Evolutionary conservation across 2,113 vertebrate genomes (phyloP), one percentile per base, ranked within the genome.

Genomic region (Toxotes jaculatrix): DNA sequence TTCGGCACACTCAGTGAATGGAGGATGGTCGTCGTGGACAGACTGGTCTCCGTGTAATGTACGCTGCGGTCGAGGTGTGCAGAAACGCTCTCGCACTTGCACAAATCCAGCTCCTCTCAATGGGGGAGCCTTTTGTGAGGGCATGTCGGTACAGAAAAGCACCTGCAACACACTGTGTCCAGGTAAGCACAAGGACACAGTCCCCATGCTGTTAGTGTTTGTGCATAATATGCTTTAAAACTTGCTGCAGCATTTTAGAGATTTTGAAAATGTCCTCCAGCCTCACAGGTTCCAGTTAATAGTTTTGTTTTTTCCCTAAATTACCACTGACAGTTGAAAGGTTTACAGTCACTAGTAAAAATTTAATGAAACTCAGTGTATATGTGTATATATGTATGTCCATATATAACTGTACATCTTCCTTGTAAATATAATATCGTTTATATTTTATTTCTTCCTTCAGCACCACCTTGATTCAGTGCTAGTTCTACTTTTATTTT

Each of bases 91-190:
- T 0, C 96, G 98, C 84, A 98, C 97, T 40, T 99, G 98, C 89
- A 99, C 97, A 62, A 98, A 99, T 91, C 98, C 98, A 0, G 97
- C 98, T 7, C 98, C 98, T 0, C 96, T 99, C 82, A 98, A 98
- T 5, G 97, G 97, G 45, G 97, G 98, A 0, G 95, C 96, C 9
- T 99, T 98, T 92, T 99, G 97, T 1, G 98, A 98, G 87, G 97
- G 97, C 67, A 96, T 97, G 95, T 97, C 97, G 0, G 96, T 98
- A 65, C 98, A 98, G 95, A 99, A 98, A 86, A 96, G 96, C 85
- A 96, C 96, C 90, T 99, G 98, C 93, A 97, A 94, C 86, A 96
- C 96, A 17, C 93, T 97, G 5, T 99, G 97, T 90, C 97, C 97
- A 72, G 97, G 97, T 98, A 89, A 95, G 83, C 63, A 4, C 53